Conservation (phyloP, 2,888 invertebrate genomes). For the Cataglyphis livida region DNA sequence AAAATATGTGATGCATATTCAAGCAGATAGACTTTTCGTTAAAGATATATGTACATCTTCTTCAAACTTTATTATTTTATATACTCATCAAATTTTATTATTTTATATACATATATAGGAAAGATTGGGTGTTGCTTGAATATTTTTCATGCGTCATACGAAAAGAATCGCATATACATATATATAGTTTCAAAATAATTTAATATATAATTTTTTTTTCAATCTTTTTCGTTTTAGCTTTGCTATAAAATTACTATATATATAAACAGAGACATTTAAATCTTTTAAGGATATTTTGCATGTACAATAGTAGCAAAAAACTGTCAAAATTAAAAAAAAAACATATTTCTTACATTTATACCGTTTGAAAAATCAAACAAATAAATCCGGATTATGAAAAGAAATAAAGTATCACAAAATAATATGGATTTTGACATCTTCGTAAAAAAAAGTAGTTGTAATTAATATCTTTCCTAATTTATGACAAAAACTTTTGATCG, state of each 20-base stretch:
- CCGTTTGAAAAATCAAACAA: too few species aligned
- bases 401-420: too few species aligned
- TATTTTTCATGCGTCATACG: neutral
- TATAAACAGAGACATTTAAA: neutral
- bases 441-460: too few species aligned
- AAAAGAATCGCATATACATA: neutral
- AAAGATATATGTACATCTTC: neutral
- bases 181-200: neutral
- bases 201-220: neutral
- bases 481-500: too few species aligned
- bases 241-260: neutral
- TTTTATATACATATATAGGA: neutral
- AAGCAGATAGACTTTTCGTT: neutral
- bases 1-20: neutral
- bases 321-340: too few species aligned
- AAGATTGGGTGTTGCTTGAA: neutral
- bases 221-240: neutral
- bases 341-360: too few species aligned
- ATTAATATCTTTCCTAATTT: too few species aligned
- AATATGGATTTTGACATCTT: too few species aligned
- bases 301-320: too few species aligned
- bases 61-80: neutral
- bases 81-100: neutral
- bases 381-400: too few species aligned
- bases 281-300: neutral